Percentiles rank a stretch among this genome's conserved stretches.
Conservation (phyloP, 2,888 invertebrate species). For the Xestia ashworthii region DNA sequence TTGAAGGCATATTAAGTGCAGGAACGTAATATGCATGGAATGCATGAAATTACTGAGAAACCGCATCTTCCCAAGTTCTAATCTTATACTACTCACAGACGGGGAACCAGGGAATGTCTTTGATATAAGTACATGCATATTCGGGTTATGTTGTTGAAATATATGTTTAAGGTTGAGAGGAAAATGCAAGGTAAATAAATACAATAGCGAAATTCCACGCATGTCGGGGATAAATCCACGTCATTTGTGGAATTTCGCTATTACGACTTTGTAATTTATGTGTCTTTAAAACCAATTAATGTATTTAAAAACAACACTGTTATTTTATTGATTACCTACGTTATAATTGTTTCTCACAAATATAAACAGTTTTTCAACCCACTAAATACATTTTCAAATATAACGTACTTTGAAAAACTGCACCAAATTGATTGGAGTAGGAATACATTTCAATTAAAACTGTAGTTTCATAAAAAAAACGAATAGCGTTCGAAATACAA, state of each 20-base stretch:
- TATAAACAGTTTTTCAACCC: neutral
- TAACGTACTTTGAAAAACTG: too few relatives aligned
- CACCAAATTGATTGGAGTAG: slow-evolving; percentile 4
- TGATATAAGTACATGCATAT: neutral
- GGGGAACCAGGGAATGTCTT: slow-evolving; percentile 1
- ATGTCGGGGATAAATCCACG: too few relatives aligned
- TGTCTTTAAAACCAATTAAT: neutral
- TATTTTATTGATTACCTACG: neutral
- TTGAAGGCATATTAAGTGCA: slow-evolving; percentile 3
- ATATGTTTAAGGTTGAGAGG: too few relatives aligned
- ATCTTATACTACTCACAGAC: slow-evolving; percentile 7
- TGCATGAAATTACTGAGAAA: slow-evolving; percentile 27
- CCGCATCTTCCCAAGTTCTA: slow-evolving; percentile 30
- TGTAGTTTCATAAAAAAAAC: neutral
- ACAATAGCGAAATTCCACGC: neutral
- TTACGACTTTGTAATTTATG: too few relatives aligned
- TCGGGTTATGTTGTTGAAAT: slow-evolving; percentile 3
- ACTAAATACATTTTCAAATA: neutral
- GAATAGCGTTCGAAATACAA: slow-evolving; percentile 27
- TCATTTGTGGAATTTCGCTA: too few relatives aligned
- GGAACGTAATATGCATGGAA: slow-evolving; percentile 11
- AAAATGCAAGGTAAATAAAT: too few relatives aligned
- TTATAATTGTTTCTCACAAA: neutral
- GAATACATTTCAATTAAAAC: neutral
- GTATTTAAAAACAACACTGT: neutral